Evolutionary conservation across 2,113 vertebrate genomes (phyloP), one percentile per base, ranked within the genome.

Genomic region (Cranoglanis bouderius): DNA sequence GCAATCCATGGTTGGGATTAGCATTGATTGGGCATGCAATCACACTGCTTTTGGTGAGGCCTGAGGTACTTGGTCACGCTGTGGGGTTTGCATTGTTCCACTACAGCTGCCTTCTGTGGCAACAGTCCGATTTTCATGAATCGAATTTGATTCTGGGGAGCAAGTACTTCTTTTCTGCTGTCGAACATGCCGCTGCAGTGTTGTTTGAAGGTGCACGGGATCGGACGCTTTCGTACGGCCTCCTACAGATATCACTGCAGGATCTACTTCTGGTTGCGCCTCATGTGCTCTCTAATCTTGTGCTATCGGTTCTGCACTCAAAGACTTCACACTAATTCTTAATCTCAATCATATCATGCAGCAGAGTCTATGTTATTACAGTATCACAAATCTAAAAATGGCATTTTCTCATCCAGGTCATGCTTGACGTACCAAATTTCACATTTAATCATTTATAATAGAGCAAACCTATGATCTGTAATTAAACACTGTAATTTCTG

Each of bases 11-110:
- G 63, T 72, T 82, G 35, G 86, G 35, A 88, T 82, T 82, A 53
- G 78, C 81, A 67, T 82, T 82, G 86, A 88, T 87, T 81, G 75
- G 85, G n/a, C 85, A 87, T 51, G 85, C 75, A 81, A 80, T 88
- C 78, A 72, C 63, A 55, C 51, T n/a, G 72, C 78, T 43, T 67
- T 57, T 55, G 78, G 77, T 82, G 57, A 65, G 21, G 19, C 2
- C 35, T 16, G 74, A 82, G 77, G 53, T 67, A 10, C 75, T 88
- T 59, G 65, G 80, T 78, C 35, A 51, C n/a, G 35, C 84, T 43
- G 59, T 86, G 59, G 49, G 67, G 72, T 38, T 84, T 88, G 18
- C 72, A 49, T 87, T 88, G 72, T 89, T 84, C 43, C 32, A 24
- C 40, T 12, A 21, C 70, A 63, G 84, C 72, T 88, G 78, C 46